A percentile compares a stretch with the other conserved stretches of the same genome.
These are phyloP conservation scores for Trogon surrucura DNA, from an alignment of 2,113 vertebrate genomes.

Conservation along the genomic window DNA sequence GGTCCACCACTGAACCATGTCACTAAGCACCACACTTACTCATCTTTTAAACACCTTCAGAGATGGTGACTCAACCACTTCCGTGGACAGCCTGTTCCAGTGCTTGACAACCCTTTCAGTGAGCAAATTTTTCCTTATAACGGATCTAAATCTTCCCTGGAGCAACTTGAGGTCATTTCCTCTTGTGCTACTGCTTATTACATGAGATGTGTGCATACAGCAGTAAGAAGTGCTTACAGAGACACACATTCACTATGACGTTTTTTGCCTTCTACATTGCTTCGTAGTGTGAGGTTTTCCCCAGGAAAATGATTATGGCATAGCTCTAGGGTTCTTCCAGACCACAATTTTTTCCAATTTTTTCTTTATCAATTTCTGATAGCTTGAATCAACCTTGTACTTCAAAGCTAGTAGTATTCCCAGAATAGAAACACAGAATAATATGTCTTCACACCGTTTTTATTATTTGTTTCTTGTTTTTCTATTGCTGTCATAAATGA, in stretches of 20 bases:
- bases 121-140: too few species aligned
- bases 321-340: not conserved
- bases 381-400: not conserved
- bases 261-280: not conserved
- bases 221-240: not conserved
- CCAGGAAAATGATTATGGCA: not conserved
- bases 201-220: not conserved
- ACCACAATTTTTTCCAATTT: not conserved
- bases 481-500: not conserved
- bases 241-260: not conserved
- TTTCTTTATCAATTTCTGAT: not conserved
- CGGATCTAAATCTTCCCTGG: too few species aligned
- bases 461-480: constrained; percentile 17
- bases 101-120: too few species aligned
- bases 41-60: too few species aligned
- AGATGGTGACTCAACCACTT: too few species aligned
- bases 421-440: not conserved
- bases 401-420: not conserved
- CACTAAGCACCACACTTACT: too few species aligned
- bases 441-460: not conserved
- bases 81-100: too few species aligned
- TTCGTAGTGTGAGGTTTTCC: not conserved
- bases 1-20: too few species aligned
- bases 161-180: too few species aligned
- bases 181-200: too few species aligned